Conservation (phyloP, 2,113 vertebrate species). For the Setophaga coronata region DNA sequence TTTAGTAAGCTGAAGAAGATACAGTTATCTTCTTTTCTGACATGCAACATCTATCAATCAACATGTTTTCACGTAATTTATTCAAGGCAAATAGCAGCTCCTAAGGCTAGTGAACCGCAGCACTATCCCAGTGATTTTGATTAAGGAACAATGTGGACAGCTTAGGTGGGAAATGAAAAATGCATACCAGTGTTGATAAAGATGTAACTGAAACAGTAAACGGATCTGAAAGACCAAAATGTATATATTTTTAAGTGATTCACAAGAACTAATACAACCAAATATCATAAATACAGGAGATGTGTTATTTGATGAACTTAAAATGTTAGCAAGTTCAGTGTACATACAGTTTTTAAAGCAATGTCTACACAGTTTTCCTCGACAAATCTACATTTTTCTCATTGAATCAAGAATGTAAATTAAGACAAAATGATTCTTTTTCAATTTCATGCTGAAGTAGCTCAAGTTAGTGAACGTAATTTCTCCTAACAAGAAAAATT, state of each 20-base stretch:
- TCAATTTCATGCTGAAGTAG: conserved; percentile 99
- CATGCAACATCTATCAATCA: conserved; percentile 97
- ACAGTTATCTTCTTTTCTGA: conserved; percentile 96
- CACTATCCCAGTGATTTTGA: conserved; percentile 83
- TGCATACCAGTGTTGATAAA: conserved; percentile 80
- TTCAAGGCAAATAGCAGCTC: conserved; percentile 88
- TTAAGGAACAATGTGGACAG: conserved; percentile 81
- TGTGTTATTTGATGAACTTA: conserved; percentile 75
- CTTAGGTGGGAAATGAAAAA: conserved; percentile 83
- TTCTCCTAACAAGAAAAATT: conserved; percentile 99
- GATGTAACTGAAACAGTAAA: conserved; percentile 78
- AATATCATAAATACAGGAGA: conserved; percentile 68
- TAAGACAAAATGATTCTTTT: conserved; percentile 97
- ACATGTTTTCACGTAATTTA: conserved; percentile 86
- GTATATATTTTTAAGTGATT: conserved; percentile 48
- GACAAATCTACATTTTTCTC: conserved; percentile 91
- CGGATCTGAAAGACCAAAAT: conserved; percentile 68
- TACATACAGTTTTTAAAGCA: conserved; percentile 74
- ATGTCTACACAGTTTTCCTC: conserved; percentile 66
- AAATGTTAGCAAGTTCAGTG: conserved; percentile 72
- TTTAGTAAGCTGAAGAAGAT: conserved; percentile 93
- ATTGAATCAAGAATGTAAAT: conserved; percentile 99
- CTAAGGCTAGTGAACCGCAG: conserved; percentile 83
- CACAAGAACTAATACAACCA: conserved; percentile 59
- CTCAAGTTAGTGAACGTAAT: conserved; percentile 98